phyloP scores from a whole-genome alignment of 2,113 vertebrate genomes.

The Brachyhypopomus gauderio region DNA sequence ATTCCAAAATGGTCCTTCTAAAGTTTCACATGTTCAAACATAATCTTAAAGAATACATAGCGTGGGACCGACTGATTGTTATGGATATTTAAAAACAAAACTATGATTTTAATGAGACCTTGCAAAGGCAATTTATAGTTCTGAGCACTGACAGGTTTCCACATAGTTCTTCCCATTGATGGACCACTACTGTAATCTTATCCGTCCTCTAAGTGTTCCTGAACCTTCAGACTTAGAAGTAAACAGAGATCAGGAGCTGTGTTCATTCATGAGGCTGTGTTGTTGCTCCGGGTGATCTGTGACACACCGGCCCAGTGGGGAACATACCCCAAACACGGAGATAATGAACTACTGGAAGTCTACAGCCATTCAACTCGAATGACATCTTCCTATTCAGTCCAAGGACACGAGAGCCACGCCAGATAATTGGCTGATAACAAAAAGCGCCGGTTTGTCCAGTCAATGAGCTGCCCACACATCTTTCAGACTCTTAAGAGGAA shows the following conservation, averaged over 20 bases:
- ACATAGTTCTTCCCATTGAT: neutral
- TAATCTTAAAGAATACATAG: neutral
- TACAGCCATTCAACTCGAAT: slow-evolving; percentile 24
- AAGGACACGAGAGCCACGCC: slow-evolving; percentile 24
- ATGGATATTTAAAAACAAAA: slow-evolving; percentile 4
- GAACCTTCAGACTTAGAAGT: neutral
- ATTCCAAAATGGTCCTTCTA: neutral
- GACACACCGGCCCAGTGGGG: no score
- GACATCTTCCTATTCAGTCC: slow-evolving; percentile 22
- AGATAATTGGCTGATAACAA: slow-evolving; percentile 23
- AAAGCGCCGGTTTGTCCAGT: slow-evolving; percentile 43
- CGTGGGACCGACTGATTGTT: no score
- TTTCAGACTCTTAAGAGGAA: slow-evolving; percentile 46
- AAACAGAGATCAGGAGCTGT: slow-evolving; percentile 1
- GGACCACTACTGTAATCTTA: neutral
- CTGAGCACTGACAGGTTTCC: neutral
- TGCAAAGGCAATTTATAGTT: neutral
- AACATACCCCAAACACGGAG: neutral
- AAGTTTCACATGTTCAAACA: neutral
- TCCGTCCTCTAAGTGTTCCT: neutral
- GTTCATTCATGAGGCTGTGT: slow-evolving; percentile 24
- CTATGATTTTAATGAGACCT: no score
- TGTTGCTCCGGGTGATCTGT: no score
- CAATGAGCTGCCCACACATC: slow-evolving; percentile 50
- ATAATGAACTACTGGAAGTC: slow-evolving; percentile 9